Conservation (phyloP, 2,888 invertebrate species). For the Drosophila quasianomalipes region DNA sequence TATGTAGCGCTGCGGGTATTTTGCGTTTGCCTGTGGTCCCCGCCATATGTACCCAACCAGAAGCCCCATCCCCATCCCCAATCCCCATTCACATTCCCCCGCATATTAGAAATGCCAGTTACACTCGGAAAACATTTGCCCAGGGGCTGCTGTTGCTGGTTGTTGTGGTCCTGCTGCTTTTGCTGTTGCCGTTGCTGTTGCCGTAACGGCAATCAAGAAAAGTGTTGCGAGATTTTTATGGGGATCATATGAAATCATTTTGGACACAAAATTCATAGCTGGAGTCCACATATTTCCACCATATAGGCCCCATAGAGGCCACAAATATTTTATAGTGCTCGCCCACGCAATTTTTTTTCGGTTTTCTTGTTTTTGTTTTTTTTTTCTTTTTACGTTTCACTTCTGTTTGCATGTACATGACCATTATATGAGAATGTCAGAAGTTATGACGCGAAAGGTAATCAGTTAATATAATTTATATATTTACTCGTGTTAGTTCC, state of each 20-base stretch:
- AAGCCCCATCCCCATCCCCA: not conserved
- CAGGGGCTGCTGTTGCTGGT: conserved; percentile 17
- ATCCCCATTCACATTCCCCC: not conserved
- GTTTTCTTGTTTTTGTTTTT: not conserved
- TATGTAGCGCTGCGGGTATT: conserved; percentile 4
- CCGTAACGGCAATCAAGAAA: conserved; percentile 57
- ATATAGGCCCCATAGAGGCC: conserved; percentile 5
- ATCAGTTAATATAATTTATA: not conserved
- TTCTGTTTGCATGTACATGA: not conserved
- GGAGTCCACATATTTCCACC: conserved; percentile 13
- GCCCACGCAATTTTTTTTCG: conserved; percentile 39
- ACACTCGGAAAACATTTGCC: conserved; percentile 28
- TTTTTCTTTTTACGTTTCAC: not conserved
- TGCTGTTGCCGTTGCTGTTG: conserved; percentile 4
- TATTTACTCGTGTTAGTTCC: not conserved
- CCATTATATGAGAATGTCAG: not conserved
- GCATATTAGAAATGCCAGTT: conserved; percentile 27
- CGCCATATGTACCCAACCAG: not conserved
- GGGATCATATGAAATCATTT: conserved; percentile 52
- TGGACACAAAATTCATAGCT: conserved; percentile 37
- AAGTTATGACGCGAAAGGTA: not conserved
- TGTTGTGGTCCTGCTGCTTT: not conserved
- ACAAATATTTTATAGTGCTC: conserved; percentile 39
- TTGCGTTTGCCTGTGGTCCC: not conserved
- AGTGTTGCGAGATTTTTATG: conserved; percentile 62